phyloP scores from a whole-genome alignment of 30 jellyfish, hydroid and myxozoan genomes.

The Morbakka virulenta region DNA sequence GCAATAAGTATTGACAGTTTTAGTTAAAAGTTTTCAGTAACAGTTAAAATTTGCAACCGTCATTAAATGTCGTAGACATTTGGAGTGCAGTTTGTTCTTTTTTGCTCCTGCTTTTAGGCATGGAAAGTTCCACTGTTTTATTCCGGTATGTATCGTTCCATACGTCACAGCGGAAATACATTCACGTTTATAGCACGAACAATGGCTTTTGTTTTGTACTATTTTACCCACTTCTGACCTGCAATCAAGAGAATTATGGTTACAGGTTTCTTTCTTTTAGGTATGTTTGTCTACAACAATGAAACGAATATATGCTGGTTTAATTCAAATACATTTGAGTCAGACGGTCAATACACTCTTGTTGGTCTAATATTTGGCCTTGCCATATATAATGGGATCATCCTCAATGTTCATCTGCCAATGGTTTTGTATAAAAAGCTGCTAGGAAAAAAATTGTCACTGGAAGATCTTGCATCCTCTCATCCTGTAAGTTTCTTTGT shows the following conservation, averaged over 20 bases:
- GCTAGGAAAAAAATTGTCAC: conserved; percentile 33
- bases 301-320: conserved; percentile 59
- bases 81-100: no score
- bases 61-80: no score
- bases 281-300: conserved; percentile 71
- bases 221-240: background rate
- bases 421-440: conserved; percentile 60
- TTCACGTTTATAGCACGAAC: background rate
- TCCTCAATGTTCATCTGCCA: conserved; percentile 73
- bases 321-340: conserved; percentile 75
- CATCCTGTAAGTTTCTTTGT: conserved; percentile 77
- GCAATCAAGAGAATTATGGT: background rate
- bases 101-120: no score
- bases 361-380: conserved; percentile 79
- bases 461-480: conserved; percentile 62
- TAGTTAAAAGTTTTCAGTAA: no score
- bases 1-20: no score
- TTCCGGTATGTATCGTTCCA: no score
- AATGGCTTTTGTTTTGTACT: background rate
- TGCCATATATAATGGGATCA: conserved; percentile 76
- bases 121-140: no score
- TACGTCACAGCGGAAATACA: no score
- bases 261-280: conserved; percentile 35
- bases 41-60: no score
- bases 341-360: conserved; percentile 63